Base-by-base conservation (phyloP, 1,140 invertebrate species). In the Solenopsis invicta region DNA sequence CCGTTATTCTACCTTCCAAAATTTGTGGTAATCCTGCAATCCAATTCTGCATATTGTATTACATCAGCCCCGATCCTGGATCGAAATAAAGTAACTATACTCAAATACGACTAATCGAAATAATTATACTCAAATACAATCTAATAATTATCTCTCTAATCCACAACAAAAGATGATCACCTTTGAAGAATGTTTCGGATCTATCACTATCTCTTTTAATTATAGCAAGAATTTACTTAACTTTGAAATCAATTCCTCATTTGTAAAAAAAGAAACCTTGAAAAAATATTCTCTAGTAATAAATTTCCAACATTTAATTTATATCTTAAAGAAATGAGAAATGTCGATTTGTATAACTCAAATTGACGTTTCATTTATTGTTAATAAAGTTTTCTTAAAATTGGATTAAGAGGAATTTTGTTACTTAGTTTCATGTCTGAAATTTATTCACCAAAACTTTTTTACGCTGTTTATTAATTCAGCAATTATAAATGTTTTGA, bases 1-100 rank as follows among this genome's bases (percentile, higher is more conserved):
- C 95, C 91, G 94, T 92, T 94, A 95, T 89, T 95, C 96, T 94
- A 95, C 95, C 94, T 80, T 94, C 93, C 92, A 93, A 91, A 93
- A 92, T 92, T 88, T 92, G 93, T 89, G 93, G 91, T 18, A 2
- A 6, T 92, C 93, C 94, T 95, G 94, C 81, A 95, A 95, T 94
- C 91, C 92, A 94, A 95, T 93, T 93, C 91, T 93, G 90, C 89
- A 87, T 72, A 92, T 93, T 91, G 84, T 91, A 94, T 86, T 89
- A 80, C 52, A 86, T 84, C 77, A 87, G 29, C 67, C 72, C 61
- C 34, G 67, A 76, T 18, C 45, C n/a, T 37, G 10, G 5, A 61
- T 76, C 21, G 21, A 59, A 41, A 16, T 56, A 61, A 76, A n/a
- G 13, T 41, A 59, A 76, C 21, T 76, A 24, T 41, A 18, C 52